Conservation (phyloP, 2,113 vertebrate genomes). For the Sceloporus undulatus region DNA sequence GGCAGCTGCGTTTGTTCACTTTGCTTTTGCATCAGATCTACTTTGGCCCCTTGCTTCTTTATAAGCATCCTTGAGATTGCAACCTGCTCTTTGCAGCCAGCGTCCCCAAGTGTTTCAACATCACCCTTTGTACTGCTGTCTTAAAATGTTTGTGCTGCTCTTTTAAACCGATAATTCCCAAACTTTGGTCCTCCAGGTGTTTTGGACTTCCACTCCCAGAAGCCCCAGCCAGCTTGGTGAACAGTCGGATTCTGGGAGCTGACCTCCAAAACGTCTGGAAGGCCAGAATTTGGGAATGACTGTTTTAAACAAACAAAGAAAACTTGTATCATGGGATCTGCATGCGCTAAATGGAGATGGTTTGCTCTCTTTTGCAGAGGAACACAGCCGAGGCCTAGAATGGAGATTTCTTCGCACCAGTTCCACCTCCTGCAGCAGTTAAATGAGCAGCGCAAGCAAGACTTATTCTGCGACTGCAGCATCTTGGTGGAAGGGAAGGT, state of each 20-base stretch:
- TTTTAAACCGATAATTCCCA: too few relatives aligned
- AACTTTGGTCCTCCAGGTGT: too few relatives aligned
- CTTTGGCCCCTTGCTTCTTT: background rate
- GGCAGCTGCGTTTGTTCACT: too few relatives aligned
- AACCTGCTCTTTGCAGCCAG: background rate
- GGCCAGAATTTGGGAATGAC: too few relatives aligned
- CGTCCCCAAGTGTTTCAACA: too few relatives aligned
- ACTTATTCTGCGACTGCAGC: slow-evolving; percentile 95
- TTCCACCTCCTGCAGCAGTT: slow-evolving; percentile 92
- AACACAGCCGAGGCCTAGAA: slow-evolving; percentile 63
- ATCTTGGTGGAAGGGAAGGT: slow-evolving; percentile 94
- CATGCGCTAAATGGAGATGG: background rate
- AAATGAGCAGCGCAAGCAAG: slow-evolving; percentile 92
- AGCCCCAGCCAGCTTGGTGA: too few relatives aligned
- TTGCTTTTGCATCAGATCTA: background rate
- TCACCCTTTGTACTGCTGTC: background rate
- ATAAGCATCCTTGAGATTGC: background rate
- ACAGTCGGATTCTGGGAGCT: too few relatives aligned
- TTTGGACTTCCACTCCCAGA: too few relatives aligned
- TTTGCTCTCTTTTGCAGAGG: slow-evolving; percentile 26
- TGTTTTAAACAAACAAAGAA: too few relatives aligned
- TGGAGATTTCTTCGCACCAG: slow-evolving; percentile 96
- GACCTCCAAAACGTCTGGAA: too few relatives aligned
- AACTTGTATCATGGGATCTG: too few relatives aligned
- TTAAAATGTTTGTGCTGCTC: background rate